A percentile compares a stretch with the other conserved stretches of the same genome.
Conservation (phyloP, 2,797 vertebrate species). For the Sebastes taczanowskii region DNA sequence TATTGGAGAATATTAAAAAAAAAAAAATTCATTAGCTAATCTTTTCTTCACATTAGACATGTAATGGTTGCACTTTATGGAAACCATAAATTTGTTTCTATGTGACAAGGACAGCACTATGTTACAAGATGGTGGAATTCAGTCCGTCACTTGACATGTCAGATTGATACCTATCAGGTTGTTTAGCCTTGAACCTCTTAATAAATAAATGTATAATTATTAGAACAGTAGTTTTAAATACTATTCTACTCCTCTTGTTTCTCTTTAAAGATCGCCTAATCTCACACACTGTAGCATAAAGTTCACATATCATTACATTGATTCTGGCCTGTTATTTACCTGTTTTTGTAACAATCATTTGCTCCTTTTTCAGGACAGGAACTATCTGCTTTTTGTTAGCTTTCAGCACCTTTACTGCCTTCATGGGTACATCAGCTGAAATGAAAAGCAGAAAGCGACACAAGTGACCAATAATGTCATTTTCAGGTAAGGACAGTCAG, state of each 20-base stretch:
- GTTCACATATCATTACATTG: not conserved
- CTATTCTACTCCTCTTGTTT: rapidly evolving
- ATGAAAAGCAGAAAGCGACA: not conserved
- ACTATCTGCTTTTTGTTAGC: conserved; percentile 17
- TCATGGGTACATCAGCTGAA: conserved; percentile 43
- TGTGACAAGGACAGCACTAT: not conserved
- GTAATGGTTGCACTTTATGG: no score
- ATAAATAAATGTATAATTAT: no score
- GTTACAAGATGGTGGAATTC: not conserved
- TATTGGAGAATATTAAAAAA: not conserved
- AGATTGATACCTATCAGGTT: not conserved
- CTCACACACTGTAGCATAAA: no score
- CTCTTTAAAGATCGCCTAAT: no score
- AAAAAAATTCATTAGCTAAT: not conserved
- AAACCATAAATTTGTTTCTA: not conserved
- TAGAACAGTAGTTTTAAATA: no score
- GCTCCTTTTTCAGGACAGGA: conserved; percentile 43
- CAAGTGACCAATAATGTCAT: not conserved
- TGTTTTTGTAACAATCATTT: conserved; percentile 44
- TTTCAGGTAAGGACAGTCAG: no score
- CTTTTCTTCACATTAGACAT: conserved; percentile 2
- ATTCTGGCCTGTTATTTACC: not conserved
- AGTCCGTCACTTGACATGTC: not conserved
- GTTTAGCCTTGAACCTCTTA: not conserved
- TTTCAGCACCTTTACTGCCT: conserved; percentile 16